phyloP scores from a whole-genome alignment of 2,113 vertebrate species.

The Asarcornis scutulata region DNA sequence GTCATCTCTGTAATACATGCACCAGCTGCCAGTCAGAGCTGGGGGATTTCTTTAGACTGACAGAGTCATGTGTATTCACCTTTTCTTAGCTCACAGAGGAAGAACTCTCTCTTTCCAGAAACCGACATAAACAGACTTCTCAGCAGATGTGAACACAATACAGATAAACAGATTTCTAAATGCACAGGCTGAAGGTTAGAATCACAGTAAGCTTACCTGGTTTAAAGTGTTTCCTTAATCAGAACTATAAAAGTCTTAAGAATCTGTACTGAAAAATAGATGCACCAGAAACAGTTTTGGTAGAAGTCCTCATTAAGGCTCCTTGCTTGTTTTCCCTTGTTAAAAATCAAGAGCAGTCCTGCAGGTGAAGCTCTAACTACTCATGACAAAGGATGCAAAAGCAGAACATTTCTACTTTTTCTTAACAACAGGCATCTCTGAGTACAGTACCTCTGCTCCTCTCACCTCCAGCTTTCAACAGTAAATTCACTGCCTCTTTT shows the following conservation, averaged over 20 bases:
- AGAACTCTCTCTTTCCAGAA: constrained; percentile 41
- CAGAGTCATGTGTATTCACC: background rate
- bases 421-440: background rate
- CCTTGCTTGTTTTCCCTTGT: background rate
- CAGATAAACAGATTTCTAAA: background rate
- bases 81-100: background rate
- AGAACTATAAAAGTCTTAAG: background rate
- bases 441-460: background rate
- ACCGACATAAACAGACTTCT: constrained; percentile 20
- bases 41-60: background rate
- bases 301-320: background rate
- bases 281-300: background rate
- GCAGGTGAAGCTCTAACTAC: background rate
- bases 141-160: background rate
- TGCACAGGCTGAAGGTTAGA: background rate
- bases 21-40: background rate
- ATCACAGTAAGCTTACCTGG: background rate
- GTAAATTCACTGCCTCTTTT: background rate
- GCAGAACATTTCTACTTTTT: background rate
- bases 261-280: background rate
- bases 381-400: background rate
- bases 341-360: background rate
- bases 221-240: background rate
- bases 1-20: background rate
- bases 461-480: background rate